These are phyloP conservation scores for Seriola rivoliana DNA, from an alignment of 2,113 vertebrate genomes.

Conservation along the genomic window DNA sequence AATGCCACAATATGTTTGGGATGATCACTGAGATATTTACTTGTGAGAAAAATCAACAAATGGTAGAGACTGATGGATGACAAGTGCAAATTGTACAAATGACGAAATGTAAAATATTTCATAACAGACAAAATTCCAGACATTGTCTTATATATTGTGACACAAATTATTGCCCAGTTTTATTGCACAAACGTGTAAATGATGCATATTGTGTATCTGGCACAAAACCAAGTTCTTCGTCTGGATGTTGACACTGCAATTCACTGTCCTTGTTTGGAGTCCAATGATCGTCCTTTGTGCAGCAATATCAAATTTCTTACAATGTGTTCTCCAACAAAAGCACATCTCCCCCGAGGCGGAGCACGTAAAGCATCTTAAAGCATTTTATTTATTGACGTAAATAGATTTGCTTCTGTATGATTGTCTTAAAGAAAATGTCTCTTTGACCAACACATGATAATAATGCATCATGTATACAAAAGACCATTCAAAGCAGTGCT, in stretches of 20 bases:
- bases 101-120: background rate
- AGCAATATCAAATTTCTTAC: background rate
- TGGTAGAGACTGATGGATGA: background rate
- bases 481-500: constrained; percentile 53
- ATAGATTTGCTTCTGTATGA: constrained; percentile 56
- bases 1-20: background rate
- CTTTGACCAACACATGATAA: constrained; percentile 33
- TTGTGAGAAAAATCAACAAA: background rate
- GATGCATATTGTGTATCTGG: constrained; percentile 35
- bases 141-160: background rate
- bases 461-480: constrained; percentile 37
- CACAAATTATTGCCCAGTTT: constrained; percentile 46
- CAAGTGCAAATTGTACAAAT: background rate
- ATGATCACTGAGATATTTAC: background rate
- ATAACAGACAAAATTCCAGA: background rate
- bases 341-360: constrained; percentile 17
- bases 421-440: constrained; percentile 62
- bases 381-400: constrained; percentile 58
- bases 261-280: background rate
- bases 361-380: constrained; percentile 46
- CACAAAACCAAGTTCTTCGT: constrained; percentile 29
- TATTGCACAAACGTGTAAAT: constrained; percentile 69
- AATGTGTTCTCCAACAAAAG: constrained; percentile 7
- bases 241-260: background rate
- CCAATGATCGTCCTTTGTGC: background rate